Evolutionary conservation across 1,140 invertebrate genomes (phyloP), one percentile per base, ranked within the genome.

Genomic region (Venturia canescens): DNA sequence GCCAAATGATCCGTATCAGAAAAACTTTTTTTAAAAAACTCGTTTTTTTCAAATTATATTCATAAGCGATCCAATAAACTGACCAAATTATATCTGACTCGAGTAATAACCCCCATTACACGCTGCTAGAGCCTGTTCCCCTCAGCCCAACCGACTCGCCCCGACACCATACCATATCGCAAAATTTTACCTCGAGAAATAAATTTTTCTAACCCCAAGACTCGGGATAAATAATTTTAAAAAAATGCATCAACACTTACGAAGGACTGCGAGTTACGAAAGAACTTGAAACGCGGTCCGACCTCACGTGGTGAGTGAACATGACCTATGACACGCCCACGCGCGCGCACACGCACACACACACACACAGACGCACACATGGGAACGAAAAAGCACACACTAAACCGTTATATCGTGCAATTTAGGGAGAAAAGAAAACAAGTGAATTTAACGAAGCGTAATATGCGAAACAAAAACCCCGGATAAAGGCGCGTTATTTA

Each of bases 391-490:
- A n/a, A n/a, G n/a, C n/a, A n/a, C n/a, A 44, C 38, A 44, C 38
- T 44, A 44, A 44, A 44, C 7, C 26, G 60, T 66, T 66, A 23
- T 66, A 66, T 15, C 60, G 60, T 66, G 27, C 48, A 75, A 38
- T 77, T 66, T 66, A 57, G 53, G 5, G 53, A 66, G 60, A 27
- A 23, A 27, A 66, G 60, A 27, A 23, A 27, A 66, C 3, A 50
- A 50, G 57, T 53, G 15, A 31, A 53, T 53, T 23, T 75, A 29
- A 53, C 44, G 44, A 75, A 53, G 27, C 34, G 31, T 44, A 72
- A 44, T 26, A 21, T 23, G 53, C 18, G 53, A 66, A 66, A 66
- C n/a, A 66, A 66, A 66, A 26, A 66, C 13, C 60, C 21, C 23
- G 23, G 21, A n/a, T 57, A n/a, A 57, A 66, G 27, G 13, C 13